Evolutionary conservation across 2,797 vertebrate species (phyloP), one percentile per base, ranked within the genome.

Genomic region (Oreochromis mossambicus): DNA sequence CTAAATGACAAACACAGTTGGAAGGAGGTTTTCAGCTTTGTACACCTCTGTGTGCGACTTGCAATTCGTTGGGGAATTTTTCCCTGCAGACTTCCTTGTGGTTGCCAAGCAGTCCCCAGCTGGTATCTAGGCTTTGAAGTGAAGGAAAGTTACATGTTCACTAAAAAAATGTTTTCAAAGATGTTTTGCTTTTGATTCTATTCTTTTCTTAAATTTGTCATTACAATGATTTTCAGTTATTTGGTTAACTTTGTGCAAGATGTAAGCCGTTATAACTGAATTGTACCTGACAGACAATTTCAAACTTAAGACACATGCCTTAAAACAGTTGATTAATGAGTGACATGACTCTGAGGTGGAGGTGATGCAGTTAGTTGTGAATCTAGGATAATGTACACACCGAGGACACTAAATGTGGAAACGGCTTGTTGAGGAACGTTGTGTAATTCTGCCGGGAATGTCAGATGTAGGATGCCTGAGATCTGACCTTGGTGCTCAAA

Each of bases 381-480:
- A 46, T 70, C 38, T 70, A 46, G 38, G 54, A 52, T 38, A 15
- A 13, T 24, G 8, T 55, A 63, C 52, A 66, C 26, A 51, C 8
- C 1, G 41, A 48, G n/a, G 41, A 70, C 5, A 12, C 17, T 81
- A 32, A 32, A 55, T 46, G 15, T 41, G 15, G 82, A 82, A 58
- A 75, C 51, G 76, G 76, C 46, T 55, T 81, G 34, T 7, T 21
- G 41, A 50, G 43, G 55, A 63, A 46, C 5, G 19, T 36, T 52
- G 73, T 81, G 26, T 90, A 90, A 88, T 46, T 78, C n/a, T 32
- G 32, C 17, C 5, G 17, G 54, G 70, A 84, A 58, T 68, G 55
- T 17, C 68, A 79, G 83, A 41, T 84, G 85, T 81, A 76, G 77
- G 70, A 77, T 61, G 86, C 82, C 56, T 66, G 6, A 24, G 81